Base-by-base conservation (phyloP, 2,888 invertebrate genomes). In the Augiades crinisus region DNA sequence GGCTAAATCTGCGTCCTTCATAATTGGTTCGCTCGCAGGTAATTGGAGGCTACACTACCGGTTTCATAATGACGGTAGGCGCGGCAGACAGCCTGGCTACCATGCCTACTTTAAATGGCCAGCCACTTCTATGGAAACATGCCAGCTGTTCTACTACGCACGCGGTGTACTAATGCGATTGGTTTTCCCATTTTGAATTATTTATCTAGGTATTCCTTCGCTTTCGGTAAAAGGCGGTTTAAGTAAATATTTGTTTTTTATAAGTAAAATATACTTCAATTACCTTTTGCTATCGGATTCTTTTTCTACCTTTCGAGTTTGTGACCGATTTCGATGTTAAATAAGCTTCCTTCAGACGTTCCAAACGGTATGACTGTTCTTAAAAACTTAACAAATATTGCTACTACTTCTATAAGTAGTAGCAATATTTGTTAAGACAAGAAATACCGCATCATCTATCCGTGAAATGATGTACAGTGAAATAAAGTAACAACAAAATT, bases 51-150 rank as follows among this genome's bases (percentile, higher is more conserved):
- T 47, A 40, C 43, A 38, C 38, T 53, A 61, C 56, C 55, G 55
- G 57, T 58, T 58, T 41, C 31, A 21, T 58, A 56, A 62, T 52
- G 31, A 45, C 54, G 36, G 50, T 55, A 61, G 62, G 63, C 57
- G 64, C 58, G 62, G 61, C 60, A 65, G 65, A 66, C 65, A 52
- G 65, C 55, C 54, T 63, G 64, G 60, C 64, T 61, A 41, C 58
- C 34, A 30, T 49, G 36, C 38, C 41, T 21, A 45, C 49, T 21
- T 27, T 16, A 40, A 31, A 19, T 34, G 45, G 12, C 22, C 36
- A 38, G n/a, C 14, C 27, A 36, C 44, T 31, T 44, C 30, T 27
- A 44, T 38, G 47, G 31, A 38, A 47, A 47, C 31, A 21, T 13
- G 16, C 8, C 38, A 40, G 31, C 21, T 14, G 22, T n/a, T n/a